Percentiles rank a stretch among this genome's conserved stretches.
Evolutionary conservation across 1,140 invertebrate genomes (phyloP).

Genomic region (Saccostrea glomerata): DNA sequence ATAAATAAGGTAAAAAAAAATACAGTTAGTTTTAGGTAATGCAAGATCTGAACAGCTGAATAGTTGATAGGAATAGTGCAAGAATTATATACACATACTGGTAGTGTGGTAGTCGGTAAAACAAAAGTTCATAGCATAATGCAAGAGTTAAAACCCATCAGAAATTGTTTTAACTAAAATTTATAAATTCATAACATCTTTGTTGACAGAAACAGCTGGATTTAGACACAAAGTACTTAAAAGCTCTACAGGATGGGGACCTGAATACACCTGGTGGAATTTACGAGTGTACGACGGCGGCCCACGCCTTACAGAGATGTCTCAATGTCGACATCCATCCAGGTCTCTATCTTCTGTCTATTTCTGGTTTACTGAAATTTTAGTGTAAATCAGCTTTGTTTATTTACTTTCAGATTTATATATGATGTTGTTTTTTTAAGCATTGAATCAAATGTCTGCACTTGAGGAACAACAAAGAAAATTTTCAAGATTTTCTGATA

Average conservation of each 20-base stretch:
- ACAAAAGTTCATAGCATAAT: neutral
- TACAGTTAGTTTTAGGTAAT: no score
- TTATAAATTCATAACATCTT: slow-evolving; percentile 3
- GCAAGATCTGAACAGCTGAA: neutral
- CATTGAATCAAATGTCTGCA: slow-evolving; percentile 86
- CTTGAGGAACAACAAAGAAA: slow-evolving; percentile 93
- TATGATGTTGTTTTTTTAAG: slow-evolving; percentile 59
- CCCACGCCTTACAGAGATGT: slow-evolving; percentile 88
- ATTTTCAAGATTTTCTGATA: slow-evolving; percentile 90
- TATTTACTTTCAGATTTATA: neutral
- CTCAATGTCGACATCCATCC: slow-evolving; percentile 84
- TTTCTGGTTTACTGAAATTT: neutral
- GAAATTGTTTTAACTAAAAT: neutral
- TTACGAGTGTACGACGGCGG: slow-evolving; percentile 88
- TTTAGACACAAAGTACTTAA: slow-evolving; percentile 85
- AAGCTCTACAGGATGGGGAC: slow-evolving; percentile 87
- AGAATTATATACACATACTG: neutral
- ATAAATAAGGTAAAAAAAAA: neutral
- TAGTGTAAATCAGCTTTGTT: neutral
- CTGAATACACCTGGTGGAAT: slow-evolving; percentile 87
- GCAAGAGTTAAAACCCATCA: no score
- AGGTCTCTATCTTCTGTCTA: slow-evolving; percentile 60
- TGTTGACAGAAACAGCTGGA: slow-evolving; percentile 84
- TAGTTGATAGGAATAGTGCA: neutral
- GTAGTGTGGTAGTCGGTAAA: neutral